These are phyloP conservation scores for Acutogordius australiensis DNA, from an alignment of 2,888 invertebrate genomes.

Conservation along the genomic window DNA sequence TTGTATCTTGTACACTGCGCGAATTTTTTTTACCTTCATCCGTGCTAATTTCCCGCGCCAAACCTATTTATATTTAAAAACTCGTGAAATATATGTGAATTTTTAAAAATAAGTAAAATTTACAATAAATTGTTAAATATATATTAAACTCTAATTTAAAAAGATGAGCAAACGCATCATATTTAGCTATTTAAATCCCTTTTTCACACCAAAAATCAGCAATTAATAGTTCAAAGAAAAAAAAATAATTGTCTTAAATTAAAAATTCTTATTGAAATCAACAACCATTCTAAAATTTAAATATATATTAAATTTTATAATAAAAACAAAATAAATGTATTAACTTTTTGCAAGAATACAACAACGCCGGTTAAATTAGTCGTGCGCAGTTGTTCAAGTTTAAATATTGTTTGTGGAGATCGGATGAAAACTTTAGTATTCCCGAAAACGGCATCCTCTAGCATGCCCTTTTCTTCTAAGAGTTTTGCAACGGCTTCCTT, in stretches of 20 bases:
- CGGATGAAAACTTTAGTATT: conserved; percentile 80
- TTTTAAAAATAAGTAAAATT: conserved; percentile 8
- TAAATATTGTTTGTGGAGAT: conserved; percentile 61
- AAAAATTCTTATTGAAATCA: too few species aligned
- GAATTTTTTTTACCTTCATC: conserved; percentile 47
- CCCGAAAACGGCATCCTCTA: conserved; percentile 62
- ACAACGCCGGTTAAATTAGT: conserved; percentile 65
- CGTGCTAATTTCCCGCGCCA: conserved; percentile 56
- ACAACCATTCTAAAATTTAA: not conserved
- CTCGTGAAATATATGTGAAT: conserved; percentile 8
- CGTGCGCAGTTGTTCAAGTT: conserved; percentile 53
- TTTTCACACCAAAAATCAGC: conserved; percentile 11
- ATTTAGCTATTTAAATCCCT: too few species aligned
- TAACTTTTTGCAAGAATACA: conserved; percentile 65
- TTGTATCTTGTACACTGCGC: conserved; percentile 51
- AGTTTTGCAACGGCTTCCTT: conserved; percentile 55
- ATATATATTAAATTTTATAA: not conserved
- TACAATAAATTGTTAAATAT: conserved; percentile 9
- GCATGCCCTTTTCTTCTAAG: conserved; percentile 43
- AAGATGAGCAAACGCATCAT: too few species aligned
- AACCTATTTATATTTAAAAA: conserved; percentile 21
- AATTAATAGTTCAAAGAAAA: not conserved
- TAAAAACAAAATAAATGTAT: too few species aligned
- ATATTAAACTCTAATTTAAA: too few species aligned
- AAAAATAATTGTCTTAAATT: too few species aligned